phyloP scores from a whole-genome alignment of 2,888 invertebrate species.

The Raillietiella orientalis region DNA sequence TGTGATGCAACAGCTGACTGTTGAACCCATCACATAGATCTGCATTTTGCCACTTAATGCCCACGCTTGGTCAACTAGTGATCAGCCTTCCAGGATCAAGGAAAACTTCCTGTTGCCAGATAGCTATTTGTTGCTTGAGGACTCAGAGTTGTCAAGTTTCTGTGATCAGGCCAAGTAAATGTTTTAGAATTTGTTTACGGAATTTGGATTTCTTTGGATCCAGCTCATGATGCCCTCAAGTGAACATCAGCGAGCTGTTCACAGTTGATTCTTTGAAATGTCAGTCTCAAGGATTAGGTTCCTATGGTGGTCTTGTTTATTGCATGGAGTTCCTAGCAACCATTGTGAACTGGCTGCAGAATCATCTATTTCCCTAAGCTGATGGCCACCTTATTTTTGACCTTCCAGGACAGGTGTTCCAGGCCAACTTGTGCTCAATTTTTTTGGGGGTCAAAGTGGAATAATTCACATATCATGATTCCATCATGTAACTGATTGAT shows the following conservation, averaged over 20 bases:
- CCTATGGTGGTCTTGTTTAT: slow-evolving; percentile 81
- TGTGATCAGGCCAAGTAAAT: slow-evolving; percentile 33
- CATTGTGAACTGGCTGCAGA: slow-evolving; percentile 59
- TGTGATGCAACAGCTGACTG: no score
- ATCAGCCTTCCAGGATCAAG: slow-evolving; percentile 92
- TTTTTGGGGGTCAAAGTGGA: slow-evolving; percentile 43
- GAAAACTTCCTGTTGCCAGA: slow-evolving; percentile 79
- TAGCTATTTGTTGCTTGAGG: slow-evolving; percentile 37
- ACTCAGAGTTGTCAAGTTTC: slow-evolving; percentile 42
- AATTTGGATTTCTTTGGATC: slow-evolving; percentile 28
- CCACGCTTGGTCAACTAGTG: slow-evolving; percentile 63
- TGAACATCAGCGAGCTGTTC: slow-evolving; percentile 43
- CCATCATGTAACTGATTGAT: slow-evolving; percentile 32
- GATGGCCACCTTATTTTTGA: slow-evolving; percentile 62
- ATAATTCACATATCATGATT: slow-evolving; percentile 66
- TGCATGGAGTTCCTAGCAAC: slow-evolving; percentile 76
- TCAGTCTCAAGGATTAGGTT: slow-evolving; percentile 44
- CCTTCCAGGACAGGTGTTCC: slow-evolving; percentile 45
- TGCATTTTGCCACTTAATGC: background rate
- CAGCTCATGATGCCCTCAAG: slow-evolving; percentile 69
- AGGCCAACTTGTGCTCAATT: no score
- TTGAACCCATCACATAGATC: no score
- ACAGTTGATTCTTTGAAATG: slow-evolving; percentile 73
- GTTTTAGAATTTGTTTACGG: background rate
- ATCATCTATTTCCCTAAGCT: slow-evolving; percentile 25